A percentile compares a stretch with the other conserved stretches of the same genome.
Evolutionary conservation across 2,797 vertebrate species (phyloP).

Genomic region (Adrianichthys oophorus): DNA sequence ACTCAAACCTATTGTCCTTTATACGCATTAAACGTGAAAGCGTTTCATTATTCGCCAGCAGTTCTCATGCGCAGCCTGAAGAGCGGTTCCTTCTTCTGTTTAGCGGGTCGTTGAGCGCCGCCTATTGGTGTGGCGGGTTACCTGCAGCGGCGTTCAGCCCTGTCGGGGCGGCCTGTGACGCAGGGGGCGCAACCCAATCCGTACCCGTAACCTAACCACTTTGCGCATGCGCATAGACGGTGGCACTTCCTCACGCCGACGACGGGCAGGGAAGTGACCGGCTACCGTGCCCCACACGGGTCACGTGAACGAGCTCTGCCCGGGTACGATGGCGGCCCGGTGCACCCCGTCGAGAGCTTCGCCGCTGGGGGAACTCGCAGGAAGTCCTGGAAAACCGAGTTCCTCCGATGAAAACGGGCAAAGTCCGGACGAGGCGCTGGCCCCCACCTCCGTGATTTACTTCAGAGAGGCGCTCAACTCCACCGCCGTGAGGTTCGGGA

Average conservation of each 20-base stretch:
- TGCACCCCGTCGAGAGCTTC: background rate
- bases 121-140: too few species aligned
- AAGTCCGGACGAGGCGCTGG: background rate
- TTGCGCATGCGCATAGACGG: too few species aligned
- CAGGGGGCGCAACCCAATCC: too few species aligned
- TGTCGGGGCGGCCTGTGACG: too few species aligned
- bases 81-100: background rate
- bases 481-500: background rate
- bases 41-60: too few species aligned
- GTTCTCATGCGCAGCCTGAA: too few species aligned
- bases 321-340: background rate
- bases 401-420: background rate
- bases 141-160: too few species aligned
- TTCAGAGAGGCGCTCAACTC: background rate
- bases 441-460: conserved; percentile 1
- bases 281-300: background rate
- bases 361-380: background rate
- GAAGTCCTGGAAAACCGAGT: background rate
- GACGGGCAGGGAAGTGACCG: too few species aligned
- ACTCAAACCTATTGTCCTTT: fast-evolving
- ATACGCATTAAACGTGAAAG: too few species aligned
- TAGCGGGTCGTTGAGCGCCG: too few species aligned
- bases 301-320: background rate
- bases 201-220: too few species aligned
- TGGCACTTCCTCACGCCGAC: too few species aligned